A percentile compares a stretch with the other conserved stretches of the same genome.
phyloP scores from a whole-genome alignment of 1,140 invertebrate genomes.

The Euglossa dilemma region DNA sequence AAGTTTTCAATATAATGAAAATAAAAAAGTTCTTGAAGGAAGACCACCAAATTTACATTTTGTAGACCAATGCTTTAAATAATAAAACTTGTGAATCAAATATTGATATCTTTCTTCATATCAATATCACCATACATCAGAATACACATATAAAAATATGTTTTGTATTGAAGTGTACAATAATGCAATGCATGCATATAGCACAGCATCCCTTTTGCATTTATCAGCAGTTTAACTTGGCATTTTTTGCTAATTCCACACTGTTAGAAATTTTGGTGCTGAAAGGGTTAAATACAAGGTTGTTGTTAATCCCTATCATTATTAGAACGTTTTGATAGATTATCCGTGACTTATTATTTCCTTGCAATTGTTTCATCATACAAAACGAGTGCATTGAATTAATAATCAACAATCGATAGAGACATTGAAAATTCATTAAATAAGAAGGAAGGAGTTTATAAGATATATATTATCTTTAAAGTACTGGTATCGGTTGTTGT shows the following conservation, averaged over 20 bases:
- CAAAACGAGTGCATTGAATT: not conserved
- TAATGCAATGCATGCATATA: conserved; percentile 15
- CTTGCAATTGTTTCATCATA: conserved; percentile 17
- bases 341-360: conserved; percentile 9
- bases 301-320: conserved; percentile 25
- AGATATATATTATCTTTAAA: conserved; percentile 7
- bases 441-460: not conserved
- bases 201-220: conserved; percentile 49
- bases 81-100: conserved; percentile 50
- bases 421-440: conserved; percentile 15
- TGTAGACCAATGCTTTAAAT: conserved; percentile 51
- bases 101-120: conserved; percentile 31
- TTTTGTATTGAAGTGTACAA: conserved; percentile 35
- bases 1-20: conserved; percentile 18
- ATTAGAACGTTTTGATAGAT: conserved; percentile 32
- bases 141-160: conserved; percentile 3
- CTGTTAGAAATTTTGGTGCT: conserved; percentile 43
- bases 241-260: conserved; percentile 36
- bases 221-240: conserved; percentile 45
- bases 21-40: conserved; percentile 21
- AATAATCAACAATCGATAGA: conserved; percentile 4
- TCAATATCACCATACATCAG: conserved; percentile 30
- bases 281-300: conserved; percentile 52
- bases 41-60: conserved; percentile 43
- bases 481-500: conserved; percentile 14